Evolutionary conservation across 2,797 vertebrate species (phyloP), one percentile per base, ranked within the genome.

Genomic region (Bufotes viridis): DNA sequence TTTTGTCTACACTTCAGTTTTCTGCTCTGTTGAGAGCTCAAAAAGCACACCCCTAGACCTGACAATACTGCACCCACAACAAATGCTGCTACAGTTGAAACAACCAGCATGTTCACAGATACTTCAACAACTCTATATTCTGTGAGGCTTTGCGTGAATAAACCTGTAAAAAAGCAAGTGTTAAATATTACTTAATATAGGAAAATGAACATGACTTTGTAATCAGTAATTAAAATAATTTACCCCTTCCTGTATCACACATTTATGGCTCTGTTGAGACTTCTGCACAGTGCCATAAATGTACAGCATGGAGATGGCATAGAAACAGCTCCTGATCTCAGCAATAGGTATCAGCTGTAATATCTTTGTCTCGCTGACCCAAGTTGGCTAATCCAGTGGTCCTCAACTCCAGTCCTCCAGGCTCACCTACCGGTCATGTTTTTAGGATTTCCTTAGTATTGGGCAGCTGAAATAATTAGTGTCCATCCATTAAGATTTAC

Each of bases 31-130:
- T 97, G 97, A 17, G 97, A 97, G 94, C 98, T 97, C 91, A 98
- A 96, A 97, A 98, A 98, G 93, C 98, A 99, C 82, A 99, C 97
- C 26, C 96, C 96, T 91, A 99, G 96, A 74, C 97, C 98, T 0
- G 98, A 98, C 90, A 99, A 96, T 88, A 97, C 93, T 2, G 97
- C 97, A 61, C 98, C 98, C 0, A 97, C 98, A 86, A 97, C 94
- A 15, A 99, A 99, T 18, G 98, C 98, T 0, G 97, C 98, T 5
- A 99, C 97, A 0, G 98, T 98, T 49, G 97, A 98, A 55, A 97
- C 95, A 85, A 99, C 97, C 93, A 99, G 93, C 55, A 99, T 94
- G 93, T 98, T 98, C 80, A 99, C 96, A 0, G 98, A 99, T 81
- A 99, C 98, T 91, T 99, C 91, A 82, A 98, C 97, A 0, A 97